These are phyloP conservation scores for Ganaspis sp. DNA, from an alignment of 1,140 invertebrate species.

Conservation along the genomic window DNA sequence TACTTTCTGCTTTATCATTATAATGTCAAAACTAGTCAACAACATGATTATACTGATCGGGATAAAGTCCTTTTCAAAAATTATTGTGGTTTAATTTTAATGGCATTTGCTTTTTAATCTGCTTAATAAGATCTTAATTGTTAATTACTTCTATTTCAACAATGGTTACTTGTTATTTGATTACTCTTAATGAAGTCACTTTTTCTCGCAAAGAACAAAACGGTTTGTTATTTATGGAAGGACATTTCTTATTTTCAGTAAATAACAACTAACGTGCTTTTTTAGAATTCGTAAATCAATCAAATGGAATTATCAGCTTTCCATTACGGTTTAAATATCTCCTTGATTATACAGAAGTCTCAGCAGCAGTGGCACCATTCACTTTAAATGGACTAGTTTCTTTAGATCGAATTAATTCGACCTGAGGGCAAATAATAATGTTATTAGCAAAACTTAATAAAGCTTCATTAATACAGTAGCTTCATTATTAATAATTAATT, in stretches of 20 bases:
- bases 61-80: background rate
- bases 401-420: constrained; percentile 72
- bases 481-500: too few relatives aligned
- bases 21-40: background rate
- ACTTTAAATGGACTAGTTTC: constrained; percentile 67
- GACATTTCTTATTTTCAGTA: background rate
- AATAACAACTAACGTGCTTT: background rate
- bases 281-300: constrained; percentile 36
- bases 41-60: background rate
- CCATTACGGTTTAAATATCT: constrained; percentile 42
- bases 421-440: constrained; percentile 61
- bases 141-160: too few relatives aligned
- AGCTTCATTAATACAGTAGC: too few relatives aligned
- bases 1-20: constrained; percentile 10
- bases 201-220: too few relatives aligned
- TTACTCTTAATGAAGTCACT: too few relatives aligned
- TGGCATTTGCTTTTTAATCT: background rate
- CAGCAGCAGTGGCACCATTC: constrained; percentile 72
- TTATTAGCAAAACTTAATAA: background rate
- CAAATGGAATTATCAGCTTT: constrained; percentile 37
- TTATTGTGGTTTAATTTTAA: background rate
- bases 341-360: constrained; percentile 67
- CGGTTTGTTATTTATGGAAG: background rate
- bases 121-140: background rate
- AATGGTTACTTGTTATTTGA: too few relatives aligned